Evolutionary conservation across 2,113 vertebrate species (phyloP).

Genomic region (Lagopus muta): DNA sequence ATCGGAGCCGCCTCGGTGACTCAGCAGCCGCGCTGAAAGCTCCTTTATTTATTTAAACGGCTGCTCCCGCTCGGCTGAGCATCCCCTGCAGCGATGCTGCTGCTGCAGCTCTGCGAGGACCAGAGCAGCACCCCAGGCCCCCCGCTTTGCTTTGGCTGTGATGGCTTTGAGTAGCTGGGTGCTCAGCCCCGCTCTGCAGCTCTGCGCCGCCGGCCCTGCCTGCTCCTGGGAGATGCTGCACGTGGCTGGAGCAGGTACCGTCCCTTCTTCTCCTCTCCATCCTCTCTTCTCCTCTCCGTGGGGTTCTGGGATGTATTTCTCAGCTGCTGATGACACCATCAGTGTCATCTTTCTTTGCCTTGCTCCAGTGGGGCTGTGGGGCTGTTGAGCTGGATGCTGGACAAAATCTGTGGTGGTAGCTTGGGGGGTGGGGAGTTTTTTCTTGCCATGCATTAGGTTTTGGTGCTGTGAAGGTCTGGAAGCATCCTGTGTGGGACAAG

Average conservation of each 20-base stretch:
- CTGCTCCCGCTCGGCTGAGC: not conserved
- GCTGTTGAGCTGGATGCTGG: not conserved
- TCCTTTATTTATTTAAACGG: not conserved
- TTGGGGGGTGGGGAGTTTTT: too few relatives aligned
- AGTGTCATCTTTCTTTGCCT: too few relatives aligned
- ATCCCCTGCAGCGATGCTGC: conserved; percentile 1
- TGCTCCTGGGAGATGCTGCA: conserved; percentile 24
- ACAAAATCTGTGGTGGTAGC: not conserved
- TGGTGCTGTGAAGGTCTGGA: not conserved
- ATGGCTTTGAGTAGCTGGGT: conserved; percentile 19
- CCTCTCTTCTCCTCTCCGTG: not conserved
- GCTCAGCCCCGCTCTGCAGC: not conserved
- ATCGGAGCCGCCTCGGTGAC: conserved; percentile 9
- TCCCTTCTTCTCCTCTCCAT: not conserved
- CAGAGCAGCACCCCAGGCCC: accelerated
- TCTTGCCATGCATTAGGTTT: not conserved
- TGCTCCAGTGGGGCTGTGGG: not conserved
- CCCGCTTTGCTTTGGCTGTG: accelerated
- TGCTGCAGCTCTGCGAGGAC: not conserved
- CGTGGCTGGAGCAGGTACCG: conserved; percentile 21
- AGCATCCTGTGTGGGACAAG: not conserved
- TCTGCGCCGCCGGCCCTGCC: not conserved
- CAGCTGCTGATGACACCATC: too few relatives aligned
- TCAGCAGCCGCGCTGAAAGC: conserved; percentile 14
- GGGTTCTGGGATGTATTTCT: not conserved